phyloP scores from a whole-genome alignment of 2,797 vertebrate genomes.

The Propithecus perrieri region DNA sequence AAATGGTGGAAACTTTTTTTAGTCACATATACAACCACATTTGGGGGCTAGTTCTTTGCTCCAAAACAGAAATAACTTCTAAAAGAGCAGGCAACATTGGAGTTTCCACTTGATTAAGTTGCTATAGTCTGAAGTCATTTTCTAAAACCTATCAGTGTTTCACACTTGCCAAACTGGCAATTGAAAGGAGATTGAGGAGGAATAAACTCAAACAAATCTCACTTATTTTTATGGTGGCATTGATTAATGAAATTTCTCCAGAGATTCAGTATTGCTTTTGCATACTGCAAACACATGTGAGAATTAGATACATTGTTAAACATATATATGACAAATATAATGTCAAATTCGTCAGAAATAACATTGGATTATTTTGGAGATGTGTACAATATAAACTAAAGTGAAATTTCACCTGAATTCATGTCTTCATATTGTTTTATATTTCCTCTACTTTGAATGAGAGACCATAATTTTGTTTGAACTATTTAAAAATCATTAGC shows the following conservation, averaged over 20 bases:
- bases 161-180: constrained; percentile 49
- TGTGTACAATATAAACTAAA: neutral
- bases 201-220: constrained; percentile 47
- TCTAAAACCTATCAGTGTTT: constrained; percentile 54
- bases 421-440: neutral
- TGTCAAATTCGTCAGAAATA: constrained; percentile 30
- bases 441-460: neutral
- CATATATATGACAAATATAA: neutral
- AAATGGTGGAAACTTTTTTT: neutral
- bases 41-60: neutral
- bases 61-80: neutral
- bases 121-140: constrained; percentile 28
- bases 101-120: constrained; percentile 31
- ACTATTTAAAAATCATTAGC: neutral
- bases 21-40: neutral
- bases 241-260: constrained; percentile 45
- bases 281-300: neutral
- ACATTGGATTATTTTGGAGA: neutral
- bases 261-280: constrained; percentile 1
- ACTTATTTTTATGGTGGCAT: neutral
- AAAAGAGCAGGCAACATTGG: constrained; percentile 12
- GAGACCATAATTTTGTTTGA: neutral
- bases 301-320: constrained; percentile 39
- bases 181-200: constrained; percentile 49
- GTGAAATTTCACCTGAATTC: constrained; percentile 42